Percentiles rank a stretch among this genome's conserved stretches.
These are phyloP conservation scores for Colaptes auratus DNA, from an alignment of 2,113 vertebrate species.

Conservation along the genomic window DNA sequence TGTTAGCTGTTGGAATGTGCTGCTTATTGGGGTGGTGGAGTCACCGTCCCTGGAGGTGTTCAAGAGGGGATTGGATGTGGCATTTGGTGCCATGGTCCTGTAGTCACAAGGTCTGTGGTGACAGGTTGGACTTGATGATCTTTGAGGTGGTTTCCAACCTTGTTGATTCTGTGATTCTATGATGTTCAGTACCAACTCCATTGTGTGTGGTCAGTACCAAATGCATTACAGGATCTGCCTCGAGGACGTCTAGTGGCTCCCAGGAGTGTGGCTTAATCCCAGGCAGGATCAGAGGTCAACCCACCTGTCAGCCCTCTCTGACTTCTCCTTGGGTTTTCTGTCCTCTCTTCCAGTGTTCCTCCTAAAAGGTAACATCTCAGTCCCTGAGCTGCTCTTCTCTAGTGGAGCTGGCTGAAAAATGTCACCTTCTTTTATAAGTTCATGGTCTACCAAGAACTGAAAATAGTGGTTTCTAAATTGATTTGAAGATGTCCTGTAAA, in stretches of 20 bases:
- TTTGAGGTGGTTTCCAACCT: too few relatives aligned
- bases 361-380: not conserved
- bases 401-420: not conserved
- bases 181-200: not conserved
- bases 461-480: constrained; percentile 16
- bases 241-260: not conserved
- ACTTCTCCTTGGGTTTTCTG: not conserved
- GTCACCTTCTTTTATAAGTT: not conserved
- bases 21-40: too few relatives aligned
- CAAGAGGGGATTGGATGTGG: too few relatives aligned
- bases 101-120: too few relatives aligned
- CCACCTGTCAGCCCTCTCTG: not conserved
- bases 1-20: too few relatives aligned
- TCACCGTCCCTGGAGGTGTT: too few relatives aligned
- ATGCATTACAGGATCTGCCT: not conserved
- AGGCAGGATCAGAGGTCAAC: not conserved
- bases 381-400: not conserved
- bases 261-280: not conserved
- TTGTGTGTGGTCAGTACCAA: not conserved
- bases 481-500: constrained; percentile 13
- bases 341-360: not conserved
- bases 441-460: not conserved
- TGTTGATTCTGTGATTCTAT: not conserved
- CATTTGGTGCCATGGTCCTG: too few relatives aligned
- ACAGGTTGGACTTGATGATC: too few relatives aligned